Evolutionary conservation across 2,797 vertebrate genomes (phyloP).

Genomic region (Chromobotia macracanthus): DNA sequence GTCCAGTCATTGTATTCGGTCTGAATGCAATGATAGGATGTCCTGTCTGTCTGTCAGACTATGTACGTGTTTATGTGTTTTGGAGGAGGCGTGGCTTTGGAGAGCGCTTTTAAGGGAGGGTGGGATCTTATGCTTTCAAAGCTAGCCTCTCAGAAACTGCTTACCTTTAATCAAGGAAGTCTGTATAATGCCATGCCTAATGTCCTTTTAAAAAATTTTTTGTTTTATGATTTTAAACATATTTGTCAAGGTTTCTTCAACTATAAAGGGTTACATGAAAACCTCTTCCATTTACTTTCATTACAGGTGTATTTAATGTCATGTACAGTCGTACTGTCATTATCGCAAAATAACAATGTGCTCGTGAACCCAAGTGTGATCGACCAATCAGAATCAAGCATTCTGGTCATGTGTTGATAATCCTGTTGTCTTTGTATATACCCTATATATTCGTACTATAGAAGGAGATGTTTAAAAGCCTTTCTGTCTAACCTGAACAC

Average conservation of each 20-base stretch:
- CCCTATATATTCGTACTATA: neutral
- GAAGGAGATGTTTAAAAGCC: neutral
- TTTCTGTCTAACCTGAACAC: slow-evolving; percentile 1
- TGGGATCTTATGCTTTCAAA: too few species aligned
- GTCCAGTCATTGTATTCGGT: too few species aligned
- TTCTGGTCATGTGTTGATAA: neutral
- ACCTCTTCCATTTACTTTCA: neutral
- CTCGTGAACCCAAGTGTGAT: neutral
- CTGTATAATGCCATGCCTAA: too few species aligned
- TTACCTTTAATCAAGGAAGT: too few species aligned
- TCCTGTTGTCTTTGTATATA: neutral
- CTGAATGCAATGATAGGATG: too few species aligned
- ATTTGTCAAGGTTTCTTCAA: neutral
- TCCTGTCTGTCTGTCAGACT: too few species aligned
- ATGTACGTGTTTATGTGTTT: too few species aligned
- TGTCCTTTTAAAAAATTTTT: too few species aligned
- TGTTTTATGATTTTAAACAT: neutral
- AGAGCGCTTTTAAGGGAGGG: too few species aligned
- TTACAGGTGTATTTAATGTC: neutral
- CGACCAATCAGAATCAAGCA: neutral
- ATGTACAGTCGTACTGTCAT: neutral
- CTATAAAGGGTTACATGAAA: neutral
- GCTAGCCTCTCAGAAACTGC: too few species aligned
- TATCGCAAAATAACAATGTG: neutral
- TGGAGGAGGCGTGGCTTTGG: too few species aligned